These are phyloP conservation scores for Nemoura dubitans DNA, from an alignment of 2,888 invertebrate species.

Conservation along the genomic window DNA sequence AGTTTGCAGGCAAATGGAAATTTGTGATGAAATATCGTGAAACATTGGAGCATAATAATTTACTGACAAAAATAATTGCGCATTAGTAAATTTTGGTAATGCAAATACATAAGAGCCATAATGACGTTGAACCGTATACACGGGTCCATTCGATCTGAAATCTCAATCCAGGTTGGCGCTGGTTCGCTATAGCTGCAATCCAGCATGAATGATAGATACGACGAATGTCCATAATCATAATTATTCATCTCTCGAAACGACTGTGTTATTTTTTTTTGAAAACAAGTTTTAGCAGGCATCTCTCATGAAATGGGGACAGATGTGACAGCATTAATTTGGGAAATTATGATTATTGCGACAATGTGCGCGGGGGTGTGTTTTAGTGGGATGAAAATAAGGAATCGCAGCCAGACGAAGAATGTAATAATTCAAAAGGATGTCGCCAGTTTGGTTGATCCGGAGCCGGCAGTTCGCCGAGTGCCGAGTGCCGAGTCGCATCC, in stretches of 20 bases:
- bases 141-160: not conserved
- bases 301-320: slow-evolving; percentile 34
- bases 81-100: slow-evolving; percentile 51
- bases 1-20: slow-evolving; percentile 51
- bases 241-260: slow-evolving; percentile 29
- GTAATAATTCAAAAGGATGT: slow-evolving; percentile 43
- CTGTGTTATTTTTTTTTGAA: slow-evolving; percentile 24
- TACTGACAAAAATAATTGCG: slow-evolving; percentile 49
- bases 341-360: slow-evolving; percentile 48
- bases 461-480: not conserved
- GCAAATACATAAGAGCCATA: slow-evolving; percentile 36
- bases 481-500: too few species aligned
- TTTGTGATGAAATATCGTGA: slow-evolving; percentile 51
- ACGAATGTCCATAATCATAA: slow-evolving; percentile 29
- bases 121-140: not conserved
- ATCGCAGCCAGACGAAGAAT: slow-evolving; percentile 45
- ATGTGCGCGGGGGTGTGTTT: slow-evolving; percentile 43
- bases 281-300: slow-evolving; percentile 32
- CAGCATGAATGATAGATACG: slow-evolving; percentile 21
- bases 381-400: slow-evolving; percentile 25
- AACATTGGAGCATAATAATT: slow-evolving; percentile 44
- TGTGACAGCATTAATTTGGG: slow-evolving; percentile 45
- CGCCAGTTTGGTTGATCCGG: slow-evolving; percentile 46
- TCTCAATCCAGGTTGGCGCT: not conserved
- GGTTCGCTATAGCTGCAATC: not conserved